Percentiles rank a stretch among this genome's conserved stretches.
Conservation (phyloP, 2,888 invertebrate species). For the Alloscopus bannaensis region DNA sequence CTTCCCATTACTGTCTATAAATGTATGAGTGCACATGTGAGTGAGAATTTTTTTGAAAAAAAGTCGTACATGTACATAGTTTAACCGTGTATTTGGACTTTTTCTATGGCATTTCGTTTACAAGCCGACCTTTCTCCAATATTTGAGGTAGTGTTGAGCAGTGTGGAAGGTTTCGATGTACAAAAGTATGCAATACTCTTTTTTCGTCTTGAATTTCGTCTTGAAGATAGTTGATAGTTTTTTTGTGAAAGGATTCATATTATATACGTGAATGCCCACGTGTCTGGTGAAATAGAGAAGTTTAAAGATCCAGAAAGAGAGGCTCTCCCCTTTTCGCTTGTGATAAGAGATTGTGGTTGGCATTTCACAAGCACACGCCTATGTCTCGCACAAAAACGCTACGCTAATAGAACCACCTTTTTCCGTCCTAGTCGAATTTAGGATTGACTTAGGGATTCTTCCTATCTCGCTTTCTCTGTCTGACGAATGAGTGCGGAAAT, state of each 20-base stretch:
- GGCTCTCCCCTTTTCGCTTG: conserved; percentile 14
- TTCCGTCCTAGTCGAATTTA: conserved; percentile 30
- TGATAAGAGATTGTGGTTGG: conserved; percentile 34
- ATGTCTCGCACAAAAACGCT: neutral
- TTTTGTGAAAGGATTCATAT: conserved; percentile 19
- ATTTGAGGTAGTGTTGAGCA: conserved; percentile 2
- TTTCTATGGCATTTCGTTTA: no score
- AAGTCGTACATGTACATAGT: no score
- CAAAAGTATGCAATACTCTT: conserved; percentile 3
- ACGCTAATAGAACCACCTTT: conserved; percentile 23
- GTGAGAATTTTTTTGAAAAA: no score
- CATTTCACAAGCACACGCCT: conserved; percentile 4
- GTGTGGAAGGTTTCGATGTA: no score
- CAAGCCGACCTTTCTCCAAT: no score
- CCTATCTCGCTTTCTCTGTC: conserved; percentile 15
- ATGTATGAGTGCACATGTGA: no score
- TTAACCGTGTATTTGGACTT: no score
- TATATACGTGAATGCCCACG: conserved; percentile 14
- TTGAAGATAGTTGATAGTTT: conserved; percentile 26
- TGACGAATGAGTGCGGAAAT: conserved; percentile 17
- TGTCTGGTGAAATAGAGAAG: conserved; percentile 13
- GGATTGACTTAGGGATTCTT: conserved; percentile 18
- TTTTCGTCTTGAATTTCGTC: conserved; percentile 7
- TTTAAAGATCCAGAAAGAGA: conserved; percentile 5
- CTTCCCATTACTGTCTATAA: no score